Evolutionary conservation across 2,113 vertebrate species (phyloP).

Genomic region (Odobenus rosmarus): DNA sequence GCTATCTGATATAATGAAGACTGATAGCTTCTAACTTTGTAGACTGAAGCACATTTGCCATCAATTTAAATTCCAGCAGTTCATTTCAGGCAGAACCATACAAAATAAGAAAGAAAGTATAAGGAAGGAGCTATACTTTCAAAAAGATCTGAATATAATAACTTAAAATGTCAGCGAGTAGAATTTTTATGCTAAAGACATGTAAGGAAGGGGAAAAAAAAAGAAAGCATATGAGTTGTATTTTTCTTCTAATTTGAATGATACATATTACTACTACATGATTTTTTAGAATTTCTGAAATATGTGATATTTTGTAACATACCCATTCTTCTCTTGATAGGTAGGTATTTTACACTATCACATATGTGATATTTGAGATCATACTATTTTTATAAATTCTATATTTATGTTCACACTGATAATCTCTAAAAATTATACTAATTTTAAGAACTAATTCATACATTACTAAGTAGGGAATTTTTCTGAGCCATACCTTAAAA

Average conservation of each 20-base stretch:
- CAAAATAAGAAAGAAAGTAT: not conserved
- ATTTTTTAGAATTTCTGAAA: not conserved
- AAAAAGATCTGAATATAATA: not conserved
- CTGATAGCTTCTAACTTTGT: constrained; percentile 70
- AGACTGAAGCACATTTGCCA: constrained; percentile 62
- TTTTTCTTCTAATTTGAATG: constrained; percentile 11
- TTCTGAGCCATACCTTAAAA: not conserved
- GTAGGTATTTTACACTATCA: too few species aligned
- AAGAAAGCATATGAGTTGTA: not conserved
- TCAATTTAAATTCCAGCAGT: constrained; percentile 75
- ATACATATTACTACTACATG: not conserved
- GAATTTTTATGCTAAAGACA: not conserved
- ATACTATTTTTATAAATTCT: not conserved
- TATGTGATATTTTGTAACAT: not conserved
- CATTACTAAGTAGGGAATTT: not conserved
- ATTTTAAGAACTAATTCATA: not conserved
- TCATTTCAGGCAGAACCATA: constrained; percentile 51
- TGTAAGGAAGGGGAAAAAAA: not conserved
- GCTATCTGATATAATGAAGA: constrained; percentile 72
- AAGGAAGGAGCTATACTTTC: not conserved
- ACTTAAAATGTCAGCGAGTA: not conserved
- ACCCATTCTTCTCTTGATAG: too few species aligned
- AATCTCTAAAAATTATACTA: not conserved
- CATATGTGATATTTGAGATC: too few species aligned
- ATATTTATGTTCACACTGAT: not conserved